Conservation (phyloP, 1,140 invertebrate species). For the Drosophila elegans region DNA sequence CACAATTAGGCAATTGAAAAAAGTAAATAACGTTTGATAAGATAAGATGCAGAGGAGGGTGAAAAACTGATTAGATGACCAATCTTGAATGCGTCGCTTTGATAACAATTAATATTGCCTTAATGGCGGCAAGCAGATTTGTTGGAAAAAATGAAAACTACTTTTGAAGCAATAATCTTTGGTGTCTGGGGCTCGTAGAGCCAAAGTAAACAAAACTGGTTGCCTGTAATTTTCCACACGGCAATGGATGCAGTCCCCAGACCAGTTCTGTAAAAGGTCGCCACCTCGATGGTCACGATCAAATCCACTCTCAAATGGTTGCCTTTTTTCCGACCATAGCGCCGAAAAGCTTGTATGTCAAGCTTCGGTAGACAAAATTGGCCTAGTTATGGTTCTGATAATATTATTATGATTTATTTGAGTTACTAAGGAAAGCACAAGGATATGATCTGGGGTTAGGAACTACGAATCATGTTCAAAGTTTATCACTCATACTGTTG, state of each 20-base stretch:
- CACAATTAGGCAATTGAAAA: slow-evolving; percentile 32
- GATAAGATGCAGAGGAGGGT: slow-evolving; percentile 28
- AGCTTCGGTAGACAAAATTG: slow-evolving; percentile 15
- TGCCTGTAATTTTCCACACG: slow-evolving; percentile 72
- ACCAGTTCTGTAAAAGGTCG: slow-evolving; percentile 75
- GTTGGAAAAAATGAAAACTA: slow-evolving; percentile 16
- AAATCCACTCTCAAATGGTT: slow-evolving; percentile 2
- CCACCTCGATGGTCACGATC: slow-evolving; percentile 37
- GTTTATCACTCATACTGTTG: no score
- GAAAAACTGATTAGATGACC: slow-evolving; percentile 45
- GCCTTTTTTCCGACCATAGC: neutral
- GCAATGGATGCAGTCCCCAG: slow-evolving; percentile 53
- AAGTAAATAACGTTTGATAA: slow-evolving; percentile 56
- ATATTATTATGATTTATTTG: slow-evolving; percentile 15
- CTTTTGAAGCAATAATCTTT: slow-evolving; percentile 25
- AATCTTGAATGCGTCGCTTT: slow-evolving; percentile 26
- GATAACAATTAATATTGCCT: slow-evolving; percentile 11
- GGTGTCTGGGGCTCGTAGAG: slow-evolving; percentile 25
- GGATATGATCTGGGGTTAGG: no score
- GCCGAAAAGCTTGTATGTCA: slow-evolving; percentile 21
- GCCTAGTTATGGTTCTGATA: slow-evolving; percentile 25
- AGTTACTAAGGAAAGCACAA: neutral
- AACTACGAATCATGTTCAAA: no score
- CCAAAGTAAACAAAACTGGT: slow-evolving; percentile 59
- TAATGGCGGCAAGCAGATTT: slow-evolving; percentile 24